These are phyloP conservation scores for Sylvia atricapilla DNA, from an alignment of 2,113 vertebrate genomes.

Conservation along the genomic window DNA sequence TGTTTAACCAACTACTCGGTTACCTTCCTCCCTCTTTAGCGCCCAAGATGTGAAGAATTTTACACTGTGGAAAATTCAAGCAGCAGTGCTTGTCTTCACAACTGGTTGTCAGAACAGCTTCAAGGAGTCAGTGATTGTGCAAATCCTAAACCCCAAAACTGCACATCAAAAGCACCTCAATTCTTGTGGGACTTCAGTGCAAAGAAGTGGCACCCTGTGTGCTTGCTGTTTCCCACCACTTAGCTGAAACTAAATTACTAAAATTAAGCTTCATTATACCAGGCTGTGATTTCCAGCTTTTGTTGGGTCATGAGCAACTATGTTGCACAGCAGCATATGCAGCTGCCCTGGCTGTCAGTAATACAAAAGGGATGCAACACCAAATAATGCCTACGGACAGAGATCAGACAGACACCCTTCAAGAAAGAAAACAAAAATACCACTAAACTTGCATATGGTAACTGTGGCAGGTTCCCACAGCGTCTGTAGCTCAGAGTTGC, in stretches of 20 bases:
- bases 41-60: neutral
- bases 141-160: neutral
- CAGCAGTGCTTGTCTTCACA: neutral
- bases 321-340: neutral
- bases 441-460: neutral
- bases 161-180: neutral
- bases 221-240: neutral
- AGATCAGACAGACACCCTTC: neutral
- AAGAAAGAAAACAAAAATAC: neutral
- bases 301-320: neutral
- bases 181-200: neutral
- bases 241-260: neutral
- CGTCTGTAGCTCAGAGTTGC: neutral
- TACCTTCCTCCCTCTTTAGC: neutral
- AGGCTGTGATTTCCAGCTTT: neutral
- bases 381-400: neutral
- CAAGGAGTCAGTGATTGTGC: neutral
- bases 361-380: neutral
- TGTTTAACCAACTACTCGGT: neutral
- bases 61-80: neutral
- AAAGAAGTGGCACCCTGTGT: neutral
- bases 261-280: neutral
- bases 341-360: neutral
- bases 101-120: neutral
- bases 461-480: neutral